These are phyloP conservation scores for Pristionchus entomophagus DNA, from an alignment of 2,888 invertebrate species.

Conservation along the genomic window DNA sequence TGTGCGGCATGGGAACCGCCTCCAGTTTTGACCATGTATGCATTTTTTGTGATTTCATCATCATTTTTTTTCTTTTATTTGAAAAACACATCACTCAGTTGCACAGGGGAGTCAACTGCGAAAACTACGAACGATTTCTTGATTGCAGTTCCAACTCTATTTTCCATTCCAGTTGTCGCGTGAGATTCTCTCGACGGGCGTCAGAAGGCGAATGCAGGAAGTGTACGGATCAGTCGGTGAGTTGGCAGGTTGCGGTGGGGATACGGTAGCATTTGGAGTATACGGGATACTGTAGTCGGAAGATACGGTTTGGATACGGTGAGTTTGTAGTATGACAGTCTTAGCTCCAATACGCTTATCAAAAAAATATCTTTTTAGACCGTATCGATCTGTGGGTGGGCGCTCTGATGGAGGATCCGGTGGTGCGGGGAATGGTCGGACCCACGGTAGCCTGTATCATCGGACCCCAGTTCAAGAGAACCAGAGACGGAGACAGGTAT, in stretches of 20 bases:
- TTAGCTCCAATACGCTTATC: too few relatives aligned
- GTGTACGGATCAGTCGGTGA: conserved; percentile 66
- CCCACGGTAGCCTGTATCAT: conserved; percentile 77
- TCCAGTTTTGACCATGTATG: conserved; percentile 83
- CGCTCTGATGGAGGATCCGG: conserved; percentile 77
- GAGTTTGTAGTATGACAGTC: too few relatives aligned
- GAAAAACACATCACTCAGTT: too few relatives aligned
- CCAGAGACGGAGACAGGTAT: conserved; percentile 78
- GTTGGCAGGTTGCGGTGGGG: not conserved
- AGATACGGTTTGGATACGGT: not conserved
- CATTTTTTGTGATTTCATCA: conserved; percentile 82
- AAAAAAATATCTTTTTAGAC: too few relatives aligned
- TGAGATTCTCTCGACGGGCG: conserved; percentile 69
- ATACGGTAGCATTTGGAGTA: too few relatives aligned
- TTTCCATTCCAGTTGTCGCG: conserved; percentile 58
- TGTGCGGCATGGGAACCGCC: conserved; percentile 88
- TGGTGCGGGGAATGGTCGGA: conserved; percentile 78
- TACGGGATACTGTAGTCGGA: not conserved
- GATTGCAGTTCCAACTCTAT: too few relatives aligned
- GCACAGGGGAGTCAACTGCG: too few relatives aligned
- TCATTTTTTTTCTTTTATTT: conserved; percentile 61
- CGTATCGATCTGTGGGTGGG: conserved; percentile 79
- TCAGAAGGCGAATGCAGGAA: conserved; percentile 65
- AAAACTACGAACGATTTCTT: too few relatives aligned
- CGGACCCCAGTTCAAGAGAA: conserved; percentile 77